Conservation (phyloP, 64 coral and sea anemone species). For the Stichodactyla mertensii region DNA sequence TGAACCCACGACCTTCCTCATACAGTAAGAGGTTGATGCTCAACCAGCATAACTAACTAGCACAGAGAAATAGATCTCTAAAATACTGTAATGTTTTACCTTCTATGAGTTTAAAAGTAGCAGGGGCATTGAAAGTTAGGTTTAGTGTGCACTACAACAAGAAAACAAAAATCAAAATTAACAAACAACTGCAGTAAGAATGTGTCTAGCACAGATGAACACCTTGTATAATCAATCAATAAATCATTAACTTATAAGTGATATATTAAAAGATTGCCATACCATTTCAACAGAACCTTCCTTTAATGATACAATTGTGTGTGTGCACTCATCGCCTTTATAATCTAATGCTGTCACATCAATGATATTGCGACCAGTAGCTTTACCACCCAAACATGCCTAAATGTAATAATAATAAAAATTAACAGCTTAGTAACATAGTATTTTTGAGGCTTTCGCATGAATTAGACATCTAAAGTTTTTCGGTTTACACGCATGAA, state of each 20-base stretch:
- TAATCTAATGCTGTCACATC: slow-evolving; percentile 9
- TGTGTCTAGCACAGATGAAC: too few relatives aligned
- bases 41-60: too few relatives aligned
- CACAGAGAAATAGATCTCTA: neutral
- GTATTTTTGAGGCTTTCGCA: too few relatives aligned
- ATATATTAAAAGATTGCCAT: neutral
- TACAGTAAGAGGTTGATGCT: too few relatives aligned
- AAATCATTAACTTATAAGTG: neutral
- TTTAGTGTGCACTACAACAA: slow-evolving; percentile 17
- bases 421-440: too few relatives aligned
- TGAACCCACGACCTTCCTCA: too few relatives aligned
- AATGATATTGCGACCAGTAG: neutral
- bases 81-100: neutral
- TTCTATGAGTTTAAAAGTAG: slow-evolving; percentile 14
- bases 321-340: slow-evolving; percentile 6
- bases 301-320: neutral
- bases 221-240: too few relatives aligned
- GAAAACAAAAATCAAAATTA: neutral
- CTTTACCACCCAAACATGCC: slow-evolving; percentile 18
- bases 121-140: slow-evolving; percentile 11
- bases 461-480: too few relatives aligned
- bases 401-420: neutral
- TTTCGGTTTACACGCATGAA: too few relatives aligned
- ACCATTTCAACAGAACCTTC: slow-evolving; percentile 24
- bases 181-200: neutral